Percentiles rank a stretch among this genome's conserved stretches.
These are phyloP conservation scores for Cantharis nigra DNA, from an alignment of 2,888 invertebrate species.

Conservation along the genomic window DNA sequence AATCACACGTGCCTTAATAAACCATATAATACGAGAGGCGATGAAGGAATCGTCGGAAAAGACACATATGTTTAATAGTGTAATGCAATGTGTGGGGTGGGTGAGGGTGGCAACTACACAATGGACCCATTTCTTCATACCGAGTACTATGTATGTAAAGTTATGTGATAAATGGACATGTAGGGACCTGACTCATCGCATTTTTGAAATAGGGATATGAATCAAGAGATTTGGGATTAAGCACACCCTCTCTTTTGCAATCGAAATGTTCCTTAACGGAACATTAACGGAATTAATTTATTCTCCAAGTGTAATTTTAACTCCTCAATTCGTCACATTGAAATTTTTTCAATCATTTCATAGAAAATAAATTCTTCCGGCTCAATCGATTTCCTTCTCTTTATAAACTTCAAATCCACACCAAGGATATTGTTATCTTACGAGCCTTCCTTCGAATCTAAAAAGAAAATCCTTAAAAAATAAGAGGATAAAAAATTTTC, in stretches of 20 bases:
- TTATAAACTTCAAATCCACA: constrained; percentile 27
- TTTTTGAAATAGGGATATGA: neutral
- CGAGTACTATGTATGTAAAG: constrained; percentile 36
- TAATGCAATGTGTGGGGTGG: constrained; percentile 39
- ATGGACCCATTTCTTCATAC: constrained; percentile 22
- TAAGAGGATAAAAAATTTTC: neutral
- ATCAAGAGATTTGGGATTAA: constrained; percentile 4
- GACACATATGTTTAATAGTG: constrained; percentile 49
- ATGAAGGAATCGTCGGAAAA: constrained; percentile 40
- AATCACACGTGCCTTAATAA: constrained; percentile 27
- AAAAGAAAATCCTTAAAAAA: neutral
- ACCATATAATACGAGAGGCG: constrained; percentile 19
- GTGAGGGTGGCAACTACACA: constrained; percentile 31
- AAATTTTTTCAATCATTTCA: neutral
- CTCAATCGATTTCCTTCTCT: constrained; percentile 23
- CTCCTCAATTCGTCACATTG: neutral
- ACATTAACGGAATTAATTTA: neutral
- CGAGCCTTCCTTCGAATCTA: neutral
- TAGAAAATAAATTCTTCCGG: neutral
- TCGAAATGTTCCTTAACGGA: constrained; percentile 1
- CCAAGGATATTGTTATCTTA: constrained; percentile 20
- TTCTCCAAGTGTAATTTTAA: neutral
- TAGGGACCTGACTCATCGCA: constrained; percentile 24
- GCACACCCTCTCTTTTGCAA: neutral
- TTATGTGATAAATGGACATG: constrained; percentile 41